phyloP scores from a whole-genome alignment of 2,113 vertebrate genomes.

The Vombatus ursinus region DNA sequence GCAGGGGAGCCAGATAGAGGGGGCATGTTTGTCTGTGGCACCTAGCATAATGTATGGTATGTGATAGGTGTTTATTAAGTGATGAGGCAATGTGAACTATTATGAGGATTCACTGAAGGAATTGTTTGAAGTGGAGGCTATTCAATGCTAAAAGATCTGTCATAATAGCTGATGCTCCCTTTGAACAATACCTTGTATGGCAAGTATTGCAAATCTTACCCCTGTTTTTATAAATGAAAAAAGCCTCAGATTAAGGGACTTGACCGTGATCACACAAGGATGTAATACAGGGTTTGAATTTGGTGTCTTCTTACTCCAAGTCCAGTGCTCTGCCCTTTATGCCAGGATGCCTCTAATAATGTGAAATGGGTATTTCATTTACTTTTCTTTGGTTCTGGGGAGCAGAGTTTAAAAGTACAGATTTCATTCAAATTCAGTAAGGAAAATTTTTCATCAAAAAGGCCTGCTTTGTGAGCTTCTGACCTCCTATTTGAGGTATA shows the following conservation, averaged over 20 bases:
- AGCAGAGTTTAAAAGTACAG: not conserved
- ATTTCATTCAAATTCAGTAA: not conserved
- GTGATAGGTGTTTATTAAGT: not conserved
- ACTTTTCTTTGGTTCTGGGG: not conserved
- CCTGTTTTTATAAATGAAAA: not conserved
- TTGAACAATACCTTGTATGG: not conserved
- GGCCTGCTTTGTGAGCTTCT: not conserved
- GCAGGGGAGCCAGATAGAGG: too few relatives aligned
- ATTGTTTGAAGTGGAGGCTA: too few relatives aligned
- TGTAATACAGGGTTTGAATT: not conserved
- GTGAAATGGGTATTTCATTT: not conserved
- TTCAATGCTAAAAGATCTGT: too few relatives aligned
- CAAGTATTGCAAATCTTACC: not conserved
- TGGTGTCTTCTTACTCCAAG: not conserved
- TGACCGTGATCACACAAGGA: not conserved
- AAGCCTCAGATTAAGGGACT: not conserved
- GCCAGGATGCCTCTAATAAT: not conserved
- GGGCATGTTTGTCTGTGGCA: not conserved
- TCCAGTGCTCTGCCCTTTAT: not conserved
- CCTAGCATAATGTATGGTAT: not conserved
- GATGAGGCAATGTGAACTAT: not conserved
- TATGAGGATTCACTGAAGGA: not conserved
- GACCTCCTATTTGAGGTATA: not conserved
- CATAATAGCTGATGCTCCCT: not conserved
- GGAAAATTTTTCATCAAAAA: not conserved